phyloP scores from a whole-genome alignment of 2,797 vertebrate genomes.

The Myotis planiceps region DNA sequence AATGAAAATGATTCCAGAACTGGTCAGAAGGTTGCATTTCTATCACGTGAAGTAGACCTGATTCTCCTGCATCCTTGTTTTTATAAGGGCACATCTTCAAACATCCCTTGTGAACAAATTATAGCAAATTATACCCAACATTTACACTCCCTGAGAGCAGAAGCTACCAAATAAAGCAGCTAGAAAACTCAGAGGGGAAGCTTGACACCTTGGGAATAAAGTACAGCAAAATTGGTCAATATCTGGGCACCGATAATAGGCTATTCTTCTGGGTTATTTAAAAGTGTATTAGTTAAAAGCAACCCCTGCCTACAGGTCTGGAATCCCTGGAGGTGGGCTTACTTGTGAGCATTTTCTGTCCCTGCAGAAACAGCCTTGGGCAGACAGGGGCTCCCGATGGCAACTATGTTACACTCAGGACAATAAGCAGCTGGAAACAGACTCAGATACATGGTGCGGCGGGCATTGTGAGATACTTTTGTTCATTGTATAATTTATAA shows the following conservation, averaged over 20 bases:
- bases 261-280: not conserved
- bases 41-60: conserved; percentile 74
- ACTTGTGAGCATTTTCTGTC: conserved; percentile 30
- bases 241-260: not conserved
- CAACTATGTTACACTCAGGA: conserved; percentile 62
- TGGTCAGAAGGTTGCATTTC: conserved; percentile 48
- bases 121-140: conserved; percentile 70
- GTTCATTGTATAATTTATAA: conserved; percentile 48
- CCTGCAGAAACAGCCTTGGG: conserved; percentile 56
- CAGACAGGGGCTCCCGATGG: accelerated
- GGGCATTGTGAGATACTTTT: conserved; percentile 50
- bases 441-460: not conserved
- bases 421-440: not conserved
- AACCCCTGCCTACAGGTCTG: not conserved
- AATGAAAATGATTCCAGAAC: conserved; percentile 75
- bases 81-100: conserved; percentile 79
- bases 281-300: not conserved
- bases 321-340: not conserved
- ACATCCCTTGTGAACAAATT: conserved; percentile 69
- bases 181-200: not conserved
- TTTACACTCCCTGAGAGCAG: conserved; percentile 21
- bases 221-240: not conserved
- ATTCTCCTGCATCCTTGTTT: conserved; percentile 76
- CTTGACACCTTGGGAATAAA: not conserved
- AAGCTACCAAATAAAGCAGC: not conserved